Conservation (phyloP, 2,888 invertebrate species). For the Drosophila emarginata region DNA sequence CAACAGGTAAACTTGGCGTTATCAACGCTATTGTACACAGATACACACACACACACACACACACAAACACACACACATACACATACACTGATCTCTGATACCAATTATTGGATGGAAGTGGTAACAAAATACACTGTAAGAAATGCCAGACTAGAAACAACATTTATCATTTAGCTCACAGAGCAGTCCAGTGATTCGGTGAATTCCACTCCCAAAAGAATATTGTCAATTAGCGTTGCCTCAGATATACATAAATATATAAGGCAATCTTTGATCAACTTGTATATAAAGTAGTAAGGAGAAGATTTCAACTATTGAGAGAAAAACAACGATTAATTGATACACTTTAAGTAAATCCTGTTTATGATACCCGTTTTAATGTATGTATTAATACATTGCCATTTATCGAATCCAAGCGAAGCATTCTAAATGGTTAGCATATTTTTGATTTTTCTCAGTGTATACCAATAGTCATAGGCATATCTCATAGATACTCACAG, state of each 20-base stretch:
- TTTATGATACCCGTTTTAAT: too few relatives aligned
- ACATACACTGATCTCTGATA: constrained; percentile 1
- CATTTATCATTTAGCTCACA: too few relatives aligned
- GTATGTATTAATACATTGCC: too few relatives aligned
- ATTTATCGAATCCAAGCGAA: too few relatives aligned
- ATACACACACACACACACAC: neutral
- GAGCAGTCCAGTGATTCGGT: neutral
- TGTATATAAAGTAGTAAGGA: too few relatives aligned
- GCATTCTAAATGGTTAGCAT: neutral
- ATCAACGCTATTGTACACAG: neutral
- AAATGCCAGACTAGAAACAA: neutral
- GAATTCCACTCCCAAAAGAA: neutral
- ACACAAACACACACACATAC: neutral
- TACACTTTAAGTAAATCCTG: too few relatives aligned
- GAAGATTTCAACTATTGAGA: too few relatives aligned
- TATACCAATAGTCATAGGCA: constrained; percentile 33
- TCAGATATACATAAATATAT: too few relatives aligned
- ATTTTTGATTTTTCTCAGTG: constrained; percentile 41
- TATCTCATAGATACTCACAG: constrained; percentile 61
- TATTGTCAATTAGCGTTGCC: neutral
- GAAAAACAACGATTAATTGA: too few relatives aligned
- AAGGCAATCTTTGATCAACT: neutral
- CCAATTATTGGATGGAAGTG: neutral
- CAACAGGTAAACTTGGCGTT: constrained; percentile 6
- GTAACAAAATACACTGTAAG: neutral